Percentiles rank a stretch among this genome's conserved stretches.
Evolutionary conservation across 2,888 invertebrate genomes (phyloP).

Genomic region (Napeogenes inachia): DNA sequence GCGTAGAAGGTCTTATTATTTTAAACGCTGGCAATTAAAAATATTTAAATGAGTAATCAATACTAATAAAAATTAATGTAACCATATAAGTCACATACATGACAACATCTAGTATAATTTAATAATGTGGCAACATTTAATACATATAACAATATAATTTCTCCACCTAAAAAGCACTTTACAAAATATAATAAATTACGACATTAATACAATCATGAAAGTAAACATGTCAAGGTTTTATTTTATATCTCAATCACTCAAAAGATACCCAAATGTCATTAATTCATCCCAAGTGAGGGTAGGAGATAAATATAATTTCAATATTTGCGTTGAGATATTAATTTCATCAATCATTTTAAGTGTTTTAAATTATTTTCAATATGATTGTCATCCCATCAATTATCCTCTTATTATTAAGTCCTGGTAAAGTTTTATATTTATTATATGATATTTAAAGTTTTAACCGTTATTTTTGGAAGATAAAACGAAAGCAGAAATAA

Average conservation of each 20-base stretch:
- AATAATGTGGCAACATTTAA: too few relatives aligned
- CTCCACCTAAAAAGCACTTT: not conserved
- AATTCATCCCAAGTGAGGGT: not conserved
- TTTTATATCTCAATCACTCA: conserved; percentile 1
- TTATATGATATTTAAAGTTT: too few relatives aligned
- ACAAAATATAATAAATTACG: not conserved
- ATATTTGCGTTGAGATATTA: not conserved
- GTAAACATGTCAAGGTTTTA: conserved; percentile 4
- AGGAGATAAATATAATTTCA: conserved; percentile 2
- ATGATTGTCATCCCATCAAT: conserved; percentile 37
- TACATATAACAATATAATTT: not conserved
- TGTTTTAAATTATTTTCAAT: conserved; percentile 11
- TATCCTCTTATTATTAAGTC: conserved; percentile 34
- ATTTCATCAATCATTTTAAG: not conserved
- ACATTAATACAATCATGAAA: not conserved
- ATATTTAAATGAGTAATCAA: too few relatives aligned
- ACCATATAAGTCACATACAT: too few relatives aligned
- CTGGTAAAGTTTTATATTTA: conserved; percentile 34
- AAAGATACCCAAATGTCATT: conserved; percentile 2
- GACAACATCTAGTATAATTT: too few relatives aligned
- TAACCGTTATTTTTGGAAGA: not conserved
- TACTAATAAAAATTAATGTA: too few relatives aligned
- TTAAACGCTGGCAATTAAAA: too few relatives aligned
- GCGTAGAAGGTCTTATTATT: too few relatives aligned
- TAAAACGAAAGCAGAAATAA: too few relatives aligned